Evolutionary conservation across 2,113 vertebrate species (phyloP).

Genomic region (Syngnathus scovelli): DNA sequence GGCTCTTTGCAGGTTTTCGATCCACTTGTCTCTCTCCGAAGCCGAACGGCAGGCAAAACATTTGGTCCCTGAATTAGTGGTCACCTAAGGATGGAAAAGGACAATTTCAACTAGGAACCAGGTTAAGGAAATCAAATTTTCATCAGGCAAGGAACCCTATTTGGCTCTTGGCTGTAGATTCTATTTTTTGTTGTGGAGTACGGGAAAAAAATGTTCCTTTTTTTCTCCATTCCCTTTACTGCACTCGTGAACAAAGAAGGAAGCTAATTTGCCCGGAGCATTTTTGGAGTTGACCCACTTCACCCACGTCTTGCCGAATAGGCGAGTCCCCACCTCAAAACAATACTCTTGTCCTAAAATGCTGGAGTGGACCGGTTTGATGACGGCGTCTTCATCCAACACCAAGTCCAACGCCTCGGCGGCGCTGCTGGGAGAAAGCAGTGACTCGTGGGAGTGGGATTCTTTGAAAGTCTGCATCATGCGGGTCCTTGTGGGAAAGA

Average conservation of each 20-base stretch:
- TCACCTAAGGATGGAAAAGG: conserved; percentile 73
- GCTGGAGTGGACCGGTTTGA: conserved; percentile 93
- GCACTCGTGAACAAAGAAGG: too few species aligned
- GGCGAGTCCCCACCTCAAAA: conserved; percentile 78
- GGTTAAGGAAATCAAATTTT: background rate
- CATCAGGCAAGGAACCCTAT: background rate
- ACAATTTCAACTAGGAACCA: background rate
- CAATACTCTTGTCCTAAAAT: conserved; percentile 96
- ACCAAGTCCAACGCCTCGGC: conserved; percentile 91
- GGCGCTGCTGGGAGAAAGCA: conserved; percentile 90
- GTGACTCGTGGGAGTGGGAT: conserved; percentile 91
- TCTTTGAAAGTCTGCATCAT: conserved; percentile 97
- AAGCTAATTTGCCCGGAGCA: too few species aligned
- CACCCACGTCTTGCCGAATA: background rate
- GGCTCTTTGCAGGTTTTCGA: conserved; percentile 88
- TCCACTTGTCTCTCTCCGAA: conserved; percentile 93
- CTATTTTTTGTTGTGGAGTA: too few species aligned
- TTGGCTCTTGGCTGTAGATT: too few species aligned
- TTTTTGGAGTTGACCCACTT: too few species aligned
- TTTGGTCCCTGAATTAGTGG: conserved; percentile 88
- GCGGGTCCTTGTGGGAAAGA: conserved; percentile 74
- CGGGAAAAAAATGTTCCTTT: too few species aligned
- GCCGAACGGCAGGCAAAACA: conserved; percentile 93
- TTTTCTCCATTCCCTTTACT: too few species aligned
- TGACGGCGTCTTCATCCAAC: conserved; percentile 89